Base-by-base conservation (phyloP, 2,888 invertebrate genomes). In the Globia sparganii region DNA sequence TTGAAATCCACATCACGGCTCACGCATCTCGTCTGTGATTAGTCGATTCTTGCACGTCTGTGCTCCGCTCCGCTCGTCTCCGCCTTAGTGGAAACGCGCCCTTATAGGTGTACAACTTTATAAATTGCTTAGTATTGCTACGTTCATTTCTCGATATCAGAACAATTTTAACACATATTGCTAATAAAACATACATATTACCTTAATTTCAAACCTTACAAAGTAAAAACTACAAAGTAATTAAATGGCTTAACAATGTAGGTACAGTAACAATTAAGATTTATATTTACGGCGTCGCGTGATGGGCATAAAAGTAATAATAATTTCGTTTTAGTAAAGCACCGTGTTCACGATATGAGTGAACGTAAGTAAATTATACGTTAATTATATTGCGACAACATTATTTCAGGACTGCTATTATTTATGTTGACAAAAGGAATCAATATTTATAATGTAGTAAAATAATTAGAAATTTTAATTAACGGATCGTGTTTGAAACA, bases 321-420 rank as follows among this genome's bases (percentile, higher is more conserved):
- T 91, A 87, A 91, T 90, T 91, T 90, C 88, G 93, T 94, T 95
- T 94, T 92, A 92, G 92, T 94, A 92, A 92, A 94, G 93, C 95
- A 94, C 91, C 93, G 89, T 95, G 95, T 95, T 94, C 89, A 93
- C 93, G 95, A 96, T 95, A 95, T 88, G 91, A 89, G 91, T 80
- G 85, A 88, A 91, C 83, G 87, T 73, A 80, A 87, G 92, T 96
- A 95, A 96, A 95, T 96, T 95, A 94, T 91, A 92, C 91, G 90
- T 91, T 95, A 94, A 95, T 95, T 95, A 94, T 94, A 93, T 92
- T 91, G 91, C 90, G 86, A 88, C 91, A 90, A 88, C 88, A 94
- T 93, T 91, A 91, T 93, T 93, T 94, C 92, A 93, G 90, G 90
- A 90, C 90, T 83, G 83, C 90, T 86, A 91, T 92, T 93, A 89